Evolutionary conservation across 2,888 invertebrate species (phyloP).

Genomic region (Oscheius sp.): DNA sequence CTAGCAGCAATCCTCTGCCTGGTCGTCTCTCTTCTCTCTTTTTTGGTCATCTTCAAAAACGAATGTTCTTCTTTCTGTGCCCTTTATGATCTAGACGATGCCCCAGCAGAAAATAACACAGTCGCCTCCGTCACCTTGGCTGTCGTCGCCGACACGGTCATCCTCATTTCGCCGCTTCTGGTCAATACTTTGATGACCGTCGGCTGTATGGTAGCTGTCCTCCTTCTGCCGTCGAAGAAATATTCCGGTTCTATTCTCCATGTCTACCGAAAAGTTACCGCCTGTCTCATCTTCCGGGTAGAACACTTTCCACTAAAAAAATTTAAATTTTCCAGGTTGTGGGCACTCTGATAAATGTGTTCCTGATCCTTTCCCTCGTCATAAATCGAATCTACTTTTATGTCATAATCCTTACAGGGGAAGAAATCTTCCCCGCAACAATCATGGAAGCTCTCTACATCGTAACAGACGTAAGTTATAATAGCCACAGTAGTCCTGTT

Average conservation of each 20-base stretch:
- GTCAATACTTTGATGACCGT: neutral
- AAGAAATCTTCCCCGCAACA: neutral
- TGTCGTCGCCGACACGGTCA: neutral
- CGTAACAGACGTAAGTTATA: neutral
- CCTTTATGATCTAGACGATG: too few relatives aligned
- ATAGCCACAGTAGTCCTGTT: neutral
- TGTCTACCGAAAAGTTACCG: constrained; percentile 6
- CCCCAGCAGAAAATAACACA: neutral
- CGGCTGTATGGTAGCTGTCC: neutral
- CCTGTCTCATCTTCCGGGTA: constrained; percentile 10
- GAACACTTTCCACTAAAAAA: neutral
- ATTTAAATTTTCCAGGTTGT: neutral
- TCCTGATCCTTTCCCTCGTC: neutral
- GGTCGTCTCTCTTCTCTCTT: neutral
- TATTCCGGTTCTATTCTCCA: constrained; percentile 1
- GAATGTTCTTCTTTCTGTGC: too few relatives aligned
- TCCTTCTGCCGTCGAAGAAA: neutral
- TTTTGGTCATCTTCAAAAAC: neutral
- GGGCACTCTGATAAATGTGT: neutral
- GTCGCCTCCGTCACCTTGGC: neutral
- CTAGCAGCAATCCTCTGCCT: neutral
- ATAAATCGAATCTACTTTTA: neutral
- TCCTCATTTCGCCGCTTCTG: neutral
- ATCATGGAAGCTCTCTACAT: neutral
- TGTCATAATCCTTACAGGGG: neutral